Percentiles rank a stretch among this genome's conserved stretches.
These are phyloP conservation scores for Synergus gifuensis DNA, from an alignment of 2,888 invertebrate genomes.

Conservation along the genomic window DNA sequence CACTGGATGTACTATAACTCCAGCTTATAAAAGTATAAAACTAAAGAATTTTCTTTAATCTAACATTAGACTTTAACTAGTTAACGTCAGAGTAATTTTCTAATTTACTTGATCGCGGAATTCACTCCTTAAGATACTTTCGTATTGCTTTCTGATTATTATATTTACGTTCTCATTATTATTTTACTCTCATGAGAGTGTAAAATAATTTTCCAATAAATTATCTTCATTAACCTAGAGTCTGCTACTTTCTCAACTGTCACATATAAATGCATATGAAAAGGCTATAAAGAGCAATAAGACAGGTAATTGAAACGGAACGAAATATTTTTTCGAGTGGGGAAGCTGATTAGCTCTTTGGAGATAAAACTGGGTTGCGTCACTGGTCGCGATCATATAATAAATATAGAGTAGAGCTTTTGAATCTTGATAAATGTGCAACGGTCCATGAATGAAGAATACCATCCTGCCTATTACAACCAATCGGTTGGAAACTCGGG, in stretches of 20 bases:
- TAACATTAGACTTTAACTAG: not conserved
- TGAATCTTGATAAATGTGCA: slow-evolving; percentile 48
- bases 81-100: slow-evolving; percentile 17
- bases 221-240: slow-evolving; percentile 22
- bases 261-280: not conserved
- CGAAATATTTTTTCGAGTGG: slow-evolving; percentile 18
- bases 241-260: slow-evolving; percentile 12
- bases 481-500: slow-evolving; percentile 28
- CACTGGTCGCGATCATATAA: slow-evolving; percentile 51
- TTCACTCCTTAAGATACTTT: not conserved
- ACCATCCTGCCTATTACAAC: slow-evolving; percentile 12
- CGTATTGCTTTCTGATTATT: slow-evolving; percentile 10
- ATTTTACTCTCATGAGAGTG: too few species aligned
- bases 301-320: slow-evolving; percentile 12
- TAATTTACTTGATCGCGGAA: not conserved
- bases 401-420: slow-evolving; percentile 53
- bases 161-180: not conserved
- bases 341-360: not conserved
- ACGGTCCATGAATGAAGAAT: slow-evolving; percentile 52
- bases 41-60: slow-evolving; percentile 3
- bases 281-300: slow-evolving; percentile 10
- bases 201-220: not conserved
- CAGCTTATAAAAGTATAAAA: not conserved
- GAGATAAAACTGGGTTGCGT: slow-evolving; percentile 50
- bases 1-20: not conserved